phyloP scores from a whole-genome alignment of 2,888 invertebrate species.

The Oasisia sp. region DNA sequence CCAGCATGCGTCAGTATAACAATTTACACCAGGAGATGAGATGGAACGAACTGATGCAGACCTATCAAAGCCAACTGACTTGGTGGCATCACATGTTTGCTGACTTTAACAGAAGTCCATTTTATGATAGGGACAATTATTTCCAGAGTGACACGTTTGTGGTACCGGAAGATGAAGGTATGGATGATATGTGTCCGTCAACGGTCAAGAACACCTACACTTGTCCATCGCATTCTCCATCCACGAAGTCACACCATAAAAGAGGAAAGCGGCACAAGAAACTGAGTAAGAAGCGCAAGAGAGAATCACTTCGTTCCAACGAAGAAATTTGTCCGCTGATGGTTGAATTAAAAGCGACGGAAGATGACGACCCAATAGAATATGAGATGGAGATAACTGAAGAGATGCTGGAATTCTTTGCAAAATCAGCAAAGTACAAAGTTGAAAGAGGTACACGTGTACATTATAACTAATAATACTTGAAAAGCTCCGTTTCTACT shows the following conservation, averaged over 20 bases:
- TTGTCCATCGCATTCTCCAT: background rate
- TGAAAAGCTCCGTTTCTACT: background rate
- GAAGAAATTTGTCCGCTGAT: background rate
- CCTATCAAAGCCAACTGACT: background rate
- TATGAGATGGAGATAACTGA: constrained; percentile 73
- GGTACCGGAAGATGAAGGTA: background rate
- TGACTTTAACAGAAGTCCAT: background rate
- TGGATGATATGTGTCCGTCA: background rate
- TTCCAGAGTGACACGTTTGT: background rate
- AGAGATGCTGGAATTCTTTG: constrained; percentile 74
- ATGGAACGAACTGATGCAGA: background rate
- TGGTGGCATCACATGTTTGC: background rate
- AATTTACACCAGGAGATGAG: background rate
- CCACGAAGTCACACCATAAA: background rate
- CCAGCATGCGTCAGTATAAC: background rate
- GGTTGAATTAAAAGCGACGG: background rate
- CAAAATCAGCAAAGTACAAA: constrained; percentile 72
- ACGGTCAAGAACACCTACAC: background rate
- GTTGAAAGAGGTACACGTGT: constrained; percentile 66
- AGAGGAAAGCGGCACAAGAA: background rate
- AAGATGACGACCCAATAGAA: background rate
- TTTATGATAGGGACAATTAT: background rate
- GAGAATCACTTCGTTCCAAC: background rate
- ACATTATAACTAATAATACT: background rate
- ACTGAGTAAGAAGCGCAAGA: constrained; percentile 2